Evolutionary conservation across 2,113 vertebrate species (phyloP), one percentile per base, ranked within the genome.

Genomic region (Tupaia chinensis): DNA sequence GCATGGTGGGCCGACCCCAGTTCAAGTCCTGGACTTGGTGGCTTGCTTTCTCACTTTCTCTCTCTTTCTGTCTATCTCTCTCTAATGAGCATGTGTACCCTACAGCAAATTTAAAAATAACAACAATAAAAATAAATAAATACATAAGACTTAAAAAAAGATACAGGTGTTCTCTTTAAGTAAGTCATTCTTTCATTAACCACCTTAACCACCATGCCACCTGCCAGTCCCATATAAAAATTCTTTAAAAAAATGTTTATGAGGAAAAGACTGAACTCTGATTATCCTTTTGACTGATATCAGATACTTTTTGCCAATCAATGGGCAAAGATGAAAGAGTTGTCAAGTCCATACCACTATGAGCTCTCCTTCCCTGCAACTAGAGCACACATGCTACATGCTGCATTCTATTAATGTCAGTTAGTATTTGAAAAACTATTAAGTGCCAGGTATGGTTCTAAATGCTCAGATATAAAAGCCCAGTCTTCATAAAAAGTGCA

Each of bases 381-480:
- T 91, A 81, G 84, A 22, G 16, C 6, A 69, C 22, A 1, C 68
- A 80, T 69, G 80, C 29, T 27, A 1, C 68, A 80, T 69, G 80
- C 29, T 81, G 84, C 32, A 81, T 54, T 61, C 22, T 11, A 92
- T 44, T 53, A 86, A 19, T 10, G 89, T 44, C 58, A 86, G 23
- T 85, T n/a, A 80, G n/a, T 89, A 74, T 70, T 76, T 94, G 20
- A 88, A 61, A 78, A 54, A 53, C 58, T 87, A 53, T 23, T 81
- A 88, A 68, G 34, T 86, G 61, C 68, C 32, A 87, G 19, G 56
- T 20, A 87, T 29, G 65, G 25, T 69, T 90, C 65, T 94, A 83
- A 79, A 82, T 11, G 82, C 70, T 84, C 27, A 93, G 58, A 84
- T 60, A 73, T 44, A 65, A 92, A 44, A 44, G 22, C 15, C 68